Percentiles rank a stretch among this genome's conserved stretches.
These are phyloP conservation scores for Python bivittatus DNA, from an alignment of 2,113 vertebrate species.

Conservation along the genomic window DNA sequence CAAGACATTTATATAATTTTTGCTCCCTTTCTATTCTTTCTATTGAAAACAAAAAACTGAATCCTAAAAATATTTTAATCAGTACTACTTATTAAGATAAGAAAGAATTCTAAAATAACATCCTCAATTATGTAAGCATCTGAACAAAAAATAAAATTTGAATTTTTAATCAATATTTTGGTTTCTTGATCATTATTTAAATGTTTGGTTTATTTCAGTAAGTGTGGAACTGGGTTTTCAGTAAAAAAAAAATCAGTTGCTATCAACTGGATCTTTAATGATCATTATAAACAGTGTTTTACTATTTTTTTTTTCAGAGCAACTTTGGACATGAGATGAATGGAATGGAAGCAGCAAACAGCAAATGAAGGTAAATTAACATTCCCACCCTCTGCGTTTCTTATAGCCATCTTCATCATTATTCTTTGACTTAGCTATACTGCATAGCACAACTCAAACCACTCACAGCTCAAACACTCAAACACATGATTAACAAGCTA, in stretches of 20 bases:
- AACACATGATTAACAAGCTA: not conserved
- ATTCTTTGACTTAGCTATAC: not conserved
- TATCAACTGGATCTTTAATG: not conserved
- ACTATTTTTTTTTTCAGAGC: not conserved
- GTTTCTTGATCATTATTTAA: not conserved
- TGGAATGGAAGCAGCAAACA: not conserved
- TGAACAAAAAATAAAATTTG: not conserved
- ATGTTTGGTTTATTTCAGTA: not conserved
- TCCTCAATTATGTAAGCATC: not conserved
- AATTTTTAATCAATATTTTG: not conserved
- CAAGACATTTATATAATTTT: not conserved
- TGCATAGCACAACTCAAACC: not conserved
- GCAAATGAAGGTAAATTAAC: not conserved
- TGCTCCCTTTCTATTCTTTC: not conserved
- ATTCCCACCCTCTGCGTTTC: not conserved
- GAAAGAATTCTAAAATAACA: slow-evolving; percentile 5
- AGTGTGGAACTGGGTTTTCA: not conserved
- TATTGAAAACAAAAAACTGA: slow-evolving; percentile 9
- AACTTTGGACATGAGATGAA: not conserved
- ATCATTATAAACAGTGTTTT: not conserved
- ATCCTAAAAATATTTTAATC: slow-evolving; percentile 23
- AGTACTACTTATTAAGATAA: slow-evolving; percentile 19
- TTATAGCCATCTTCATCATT: not conserved
- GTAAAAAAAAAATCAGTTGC: not conserved
- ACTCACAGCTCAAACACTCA: not conserved